Evolutionary conservation across 2,113 vertebrate genomes (phyloP).

Genomic region (Callorhinus ursinus): DNA sequence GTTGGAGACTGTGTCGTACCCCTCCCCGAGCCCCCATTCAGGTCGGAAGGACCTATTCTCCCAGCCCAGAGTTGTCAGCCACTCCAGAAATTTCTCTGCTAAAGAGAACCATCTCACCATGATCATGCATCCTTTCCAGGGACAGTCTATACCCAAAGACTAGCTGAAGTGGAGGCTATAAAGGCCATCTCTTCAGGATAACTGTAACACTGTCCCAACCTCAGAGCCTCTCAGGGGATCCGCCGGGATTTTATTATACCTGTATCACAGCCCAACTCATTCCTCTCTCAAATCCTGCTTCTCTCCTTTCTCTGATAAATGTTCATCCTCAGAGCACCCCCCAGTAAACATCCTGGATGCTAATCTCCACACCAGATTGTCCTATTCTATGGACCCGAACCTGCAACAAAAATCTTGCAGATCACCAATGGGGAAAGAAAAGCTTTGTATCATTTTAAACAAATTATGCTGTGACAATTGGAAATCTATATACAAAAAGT

Average conservation of each 20-base stretch:
- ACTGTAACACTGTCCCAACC: neutral
- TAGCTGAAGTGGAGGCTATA: rapidly evolving
- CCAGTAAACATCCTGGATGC: too few species aligned
- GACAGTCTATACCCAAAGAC: too few species aligned
- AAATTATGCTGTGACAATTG: neutral
- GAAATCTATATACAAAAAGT: neutral
- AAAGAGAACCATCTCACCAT: neutral
- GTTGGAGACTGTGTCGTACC: neutral
- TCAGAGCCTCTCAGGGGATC: neutral
- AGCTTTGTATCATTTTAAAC: neutral
- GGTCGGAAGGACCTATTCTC: neutral
- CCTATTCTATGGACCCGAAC: rapidly evolving
- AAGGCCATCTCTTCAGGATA: neutral
- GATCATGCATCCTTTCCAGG: neutral
- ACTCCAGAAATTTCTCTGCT: neutral
- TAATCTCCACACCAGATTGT: neutral
- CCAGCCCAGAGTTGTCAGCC: too few species aligned
- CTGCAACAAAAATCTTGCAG: too few species aligned
- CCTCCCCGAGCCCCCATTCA: neutral
- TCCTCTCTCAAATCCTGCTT: neutral
- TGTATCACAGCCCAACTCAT: neutral
- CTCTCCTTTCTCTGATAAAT: neutral
- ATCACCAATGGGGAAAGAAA: neutral
- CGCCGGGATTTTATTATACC: neutral
- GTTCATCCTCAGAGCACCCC: too few species aligned